phyloP scores from a whole-genome alignment of 1,140 invertebrate genomes.

The Drosophila littoralis region DNA sequence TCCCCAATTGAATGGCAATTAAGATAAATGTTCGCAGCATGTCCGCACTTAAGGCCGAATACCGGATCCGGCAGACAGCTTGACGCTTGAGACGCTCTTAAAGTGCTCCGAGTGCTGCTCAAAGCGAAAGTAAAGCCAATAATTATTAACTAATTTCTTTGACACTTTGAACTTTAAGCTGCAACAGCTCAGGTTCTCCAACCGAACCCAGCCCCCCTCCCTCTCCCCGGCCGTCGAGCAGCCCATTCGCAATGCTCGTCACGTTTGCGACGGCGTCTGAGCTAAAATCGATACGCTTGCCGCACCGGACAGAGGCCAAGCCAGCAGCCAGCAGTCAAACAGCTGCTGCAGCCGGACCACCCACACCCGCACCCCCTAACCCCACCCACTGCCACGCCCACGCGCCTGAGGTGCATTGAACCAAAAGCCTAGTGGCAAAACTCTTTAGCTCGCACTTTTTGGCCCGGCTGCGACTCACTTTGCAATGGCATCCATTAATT shows the following conservation, averaged over 20 bases:
- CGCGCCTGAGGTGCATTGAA: constrained; percentile 55
- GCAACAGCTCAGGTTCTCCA: constrained; percentile 5
- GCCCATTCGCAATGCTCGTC: constrained; percentile 65
- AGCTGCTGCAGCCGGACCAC: constrained; percentile 21
- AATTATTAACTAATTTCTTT: constrained; percentile 70
- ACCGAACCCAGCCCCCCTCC: neutral
- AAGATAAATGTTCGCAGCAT: constrained; percentile 80
- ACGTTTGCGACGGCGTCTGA: constrained; percentile 72
- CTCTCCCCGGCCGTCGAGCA: neutral
- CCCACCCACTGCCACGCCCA: neutral
- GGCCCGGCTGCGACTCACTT: constrained; percentile 1
- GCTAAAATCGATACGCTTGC: constrained; percentile 65
- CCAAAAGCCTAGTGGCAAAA: constrained; percentile 33
- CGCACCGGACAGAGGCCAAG: constrained; percentile 57
- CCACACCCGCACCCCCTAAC: neutral
- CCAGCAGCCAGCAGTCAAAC: constrained; percentile 21
- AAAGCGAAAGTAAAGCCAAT: constrained; percentile 22
- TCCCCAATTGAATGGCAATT: constrained; percentile 80
- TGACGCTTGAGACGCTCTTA: constrained; percentile 48
- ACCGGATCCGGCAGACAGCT: constrained; percentile 21
- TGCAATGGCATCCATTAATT: constrained; percentile 66
- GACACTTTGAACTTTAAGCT: constrained; percentile 57
- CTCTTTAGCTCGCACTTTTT: constrained; percentile 14
- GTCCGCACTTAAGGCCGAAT: constrained; percentile 69
- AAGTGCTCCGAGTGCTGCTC: constrained; percentile 10